Evolutionary conservation across 1,140 invertebrate genomes (phyloP).

Genomic region (Rhyzopertha dominica): DNA sequence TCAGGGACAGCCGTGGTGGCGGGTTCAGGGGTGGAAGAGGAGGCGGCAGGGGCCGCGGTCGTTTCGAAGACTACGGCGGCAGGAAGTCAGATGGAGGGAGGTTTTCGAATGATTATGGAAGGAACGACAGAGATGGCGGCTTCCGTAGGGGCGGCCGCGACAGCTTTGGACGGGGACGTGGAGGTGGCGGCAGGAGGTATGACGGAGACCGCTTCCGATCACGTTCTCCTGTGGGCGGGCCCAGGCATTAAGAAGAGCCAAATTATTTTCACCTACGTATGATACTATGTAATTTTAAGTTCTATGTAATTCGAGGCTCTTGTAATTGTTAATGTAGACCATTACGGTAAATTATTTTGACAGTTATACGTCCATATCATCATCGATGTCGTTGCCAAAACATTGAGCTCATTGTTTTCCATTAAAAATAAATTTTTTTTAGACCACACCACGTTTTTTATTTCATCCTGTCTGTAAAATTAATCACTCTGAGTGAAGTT

Average conservation of each 20-base stretch:
- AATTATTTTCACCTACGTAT: too few species aligned
- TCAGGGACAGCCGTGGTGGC: slow-evolving; percentile 19
- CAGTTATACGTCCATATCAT: too few species aligned
- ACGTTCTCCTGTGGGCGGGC: slow-evolving; percentile 34
- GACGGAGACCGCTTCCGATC: slow-evolving; percentile 38
- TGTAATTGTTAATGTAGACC: too few species aligned
- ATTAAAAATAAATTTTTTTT: too few species aligned
- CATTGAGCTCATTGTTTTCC: too few species aligned
- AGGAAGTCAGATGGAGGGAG: slow-evolving; percentile 23
- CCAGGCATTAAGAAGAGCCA: slow-evolving; percentile 29
- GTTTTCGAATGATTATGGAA: slow-evolving; percentile 24
- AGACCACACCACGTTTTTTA: too few species aligned
- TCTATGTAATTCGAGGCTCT: too few species aligned
- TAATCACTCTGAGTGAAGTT: too few species aligned
- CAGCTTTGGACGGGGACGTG: slow-evolving; percentile 15
- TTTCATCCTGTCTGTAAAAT: too few species aligned
- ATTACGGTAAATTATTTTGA: too few species aligned
- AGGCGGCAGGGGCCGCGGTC: slow-evolving; percentile 18
- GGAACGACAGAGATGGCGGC: slow-evolving; percentile 27
- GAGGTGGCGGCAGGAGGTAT: slow-evolving; percentile 33
- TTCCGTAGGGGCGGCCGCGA: slow-evolving; percentile 21
- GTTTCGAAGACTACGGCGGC: slow-evolving; percentile 17
- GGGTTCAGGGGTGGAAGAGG: slow-evolving; percentile 24
- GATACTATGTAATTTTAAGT: too few species aligned
- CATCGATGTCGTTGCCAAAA: too few species aligned